Percentiles rank a stretch among this genome's conserved stretches.
Evolutionary conservation across 2,113 vertebrate species (phyloP).

Genomic region (Chaetops frenatus): DNA sequence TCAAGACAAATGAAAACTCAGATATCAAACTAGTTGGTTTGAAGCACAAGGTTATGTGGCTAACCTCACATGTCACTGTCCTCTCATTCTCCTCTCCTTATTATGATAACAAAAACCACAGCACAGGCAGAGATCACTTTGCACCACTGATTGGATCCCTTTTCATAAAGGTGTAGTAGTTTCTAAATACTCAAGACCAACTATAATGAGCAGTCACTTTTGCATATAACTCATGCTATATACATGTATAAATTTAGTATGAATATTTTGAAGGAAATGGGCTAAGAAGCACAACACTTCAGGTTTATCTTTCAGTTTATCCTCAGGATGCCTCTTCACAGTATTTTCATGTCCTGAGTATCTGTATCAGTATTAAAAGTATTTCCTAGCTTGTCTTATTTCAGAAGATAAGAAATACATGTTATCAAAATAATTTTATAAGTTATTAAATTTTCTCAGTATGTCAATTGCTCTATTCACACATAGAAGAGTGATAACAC

Average conservation of each 20-base stretch:
- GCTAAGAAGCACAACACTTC: not conserved
- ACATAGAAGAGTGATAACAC: not conserved
- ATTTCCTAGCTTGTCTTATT: not conserved
- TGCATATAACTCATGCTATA: not conserved
- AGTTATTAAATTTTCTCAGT: not conserved
- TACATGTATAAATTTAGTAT: not conserved
- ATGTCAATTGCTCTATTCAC: not conserved
- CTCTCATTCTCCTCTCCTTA: not conserved
- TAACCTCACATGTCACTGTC: slow-evolving; percentile 3
- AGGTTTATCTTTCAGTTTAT: not conserved
- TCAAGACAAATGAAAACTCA: not conserved
- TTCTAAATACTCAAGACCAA: not conserved
- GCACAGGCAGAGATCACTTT: not conserved
- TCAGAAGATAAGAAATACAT: not conserved
- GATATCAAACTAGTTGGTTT: not conserved
- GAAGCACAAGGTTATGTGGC: not conserved
- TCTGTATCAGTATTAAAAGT: not conserved
- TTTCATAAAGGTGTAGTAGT: not conserved
- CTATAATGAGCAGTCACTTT: not conserved
- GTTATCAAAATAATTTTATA: not conserved
- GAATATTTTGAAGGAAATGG: not conserved
- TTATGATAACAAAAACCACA: not conserved
- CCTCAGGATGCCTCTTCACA: not conserved
- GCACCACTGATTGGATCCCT: not conserved
- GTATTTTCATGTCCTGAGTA: not conserved